Percentiles rank a stretch among this genome's conserved stretches.
These are phyloP conservation scores for Falco novaeseelandiae DNA, from an alignment of 2,797 vertebrate species.

Conservation along the genomic window DNA sequence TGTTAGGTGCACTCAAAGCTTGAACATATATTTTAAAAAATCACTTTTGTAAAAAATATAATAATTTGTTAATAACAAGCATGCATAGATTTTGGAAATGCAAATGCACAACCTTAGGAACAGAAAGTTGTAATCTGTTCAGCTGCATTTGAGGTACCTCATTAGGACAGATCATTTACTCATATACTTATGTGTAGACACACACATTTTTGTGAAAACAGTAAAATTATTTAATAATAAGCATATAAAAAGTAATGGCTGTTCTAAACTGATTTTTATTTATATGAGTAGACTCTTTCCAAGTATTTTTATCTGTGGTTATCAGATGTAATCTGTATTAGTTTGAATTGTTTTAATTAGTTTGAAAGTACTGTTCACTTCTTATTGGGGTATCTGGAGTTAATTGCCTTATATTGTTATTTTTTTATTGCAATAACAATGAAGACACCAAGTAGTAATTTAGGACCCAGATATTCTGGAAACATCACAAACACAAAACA, in stretches of 20 bases:
- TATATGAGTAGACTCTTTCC: background rate
- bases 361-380: background rate
- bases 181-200: background rate
- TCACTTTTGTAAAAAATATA: background rate
- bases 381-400: background rate
- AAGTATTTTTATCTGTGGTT: background rate
- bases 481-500: background rate
- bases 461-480: background rate
- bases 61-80: background rate
- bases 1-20: background rate
- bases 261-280: slow-evolving; percentile 7
- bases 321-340: background rate
- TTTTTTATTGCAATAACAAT: background rate
- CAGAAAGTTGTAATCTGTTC: background rate
- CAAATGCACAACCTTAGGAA: background rate
- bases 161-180: background rate
- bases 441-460: background rate
- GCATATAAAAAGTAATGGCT: background rate
- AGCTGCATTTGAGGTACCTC: background rate
- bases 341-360: background rate
- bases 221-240: background rate
- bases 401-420: background rate
- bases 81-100: background rate
- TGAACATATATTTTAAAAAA: background rate
- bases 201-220: background rate